These are phyloP conservation scores for Ectropis crepuscularia DNA, from an alignment of 2,888 invertebrate species.

Conservation along the genomic window DNA sequence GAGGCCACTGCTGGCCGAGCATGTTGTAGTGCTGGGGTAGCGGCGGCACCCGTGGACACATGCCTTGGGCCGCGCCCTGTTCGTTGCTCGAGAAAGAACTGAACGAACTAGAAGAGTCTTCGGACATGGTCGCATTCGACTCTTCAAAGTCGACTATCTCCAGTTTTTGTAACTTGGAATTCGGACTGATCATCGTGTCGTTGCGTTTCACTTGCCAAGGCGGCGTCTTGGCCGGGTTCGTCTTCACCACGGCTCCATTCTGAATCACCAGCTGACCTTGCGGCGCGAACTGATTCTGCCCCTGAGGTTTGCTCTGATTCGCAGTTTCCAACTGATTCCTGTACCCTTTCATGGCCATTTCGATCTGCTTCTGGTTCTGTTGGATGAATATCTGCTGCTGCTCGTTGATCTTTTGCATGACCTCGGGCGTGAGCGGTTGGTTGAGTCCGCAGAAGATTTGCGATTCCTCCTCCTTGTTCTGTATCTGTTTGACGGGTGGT, in stretches of 20 bases:
- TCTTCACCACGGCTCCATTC: conserved; percentile 79
- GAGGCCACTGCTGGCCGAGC: conserved; percentile 77
- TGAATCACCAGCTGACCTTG: conserved; percentile 78
- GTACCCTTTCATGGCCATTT: conserved; percentile 81
- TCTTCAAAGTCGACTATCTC: conserved; percentile 72
- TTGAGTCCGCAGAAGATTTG: conserved; percentile 78
- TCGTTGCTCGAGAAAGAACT: conserved; percentile 68
- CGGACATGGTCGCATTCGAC: conserved; percentile 64
- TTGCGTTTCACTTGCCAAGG: conserved; percentile 84
- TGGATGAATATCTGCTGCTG: conserved; percentile 85
- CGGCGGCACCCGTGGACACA: conserved; percentile 89
- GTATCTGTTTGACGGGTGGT: conserved; percentile 52
- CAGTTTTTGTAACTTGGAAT: conserved; percentile 66
- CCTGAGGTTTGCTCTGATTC: conserved; percentile 62
- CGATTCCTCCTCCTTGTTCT: conserved; percentile 67
- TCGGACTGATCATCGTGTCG: conserved; percentile 68
- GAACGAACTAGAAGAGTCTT: conserved; percentile 66
- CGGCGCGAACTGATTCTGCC: conserved; percentile 65
- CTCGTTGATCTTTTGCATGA: conserved; percentile 84
- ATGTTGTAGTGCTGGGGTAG: conserved; percentile 87
- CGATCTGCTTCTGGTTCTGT: conserved; percentile 82
- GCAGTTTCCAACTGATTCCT: conserved; percentile 70
- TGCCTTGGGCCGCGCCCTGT: conserved; percentile 73
- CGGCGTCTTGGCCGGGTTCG: conserved; percentile 83
- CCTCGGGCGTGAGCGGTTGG: conserved; percentile 79